A percentile compares a stretch with the other conserved stretches of the same genome.
Evolutionary conservation across 2,797 vertebrate species (phyloP).

Genomic region (Sebastes cheni): DNA sequence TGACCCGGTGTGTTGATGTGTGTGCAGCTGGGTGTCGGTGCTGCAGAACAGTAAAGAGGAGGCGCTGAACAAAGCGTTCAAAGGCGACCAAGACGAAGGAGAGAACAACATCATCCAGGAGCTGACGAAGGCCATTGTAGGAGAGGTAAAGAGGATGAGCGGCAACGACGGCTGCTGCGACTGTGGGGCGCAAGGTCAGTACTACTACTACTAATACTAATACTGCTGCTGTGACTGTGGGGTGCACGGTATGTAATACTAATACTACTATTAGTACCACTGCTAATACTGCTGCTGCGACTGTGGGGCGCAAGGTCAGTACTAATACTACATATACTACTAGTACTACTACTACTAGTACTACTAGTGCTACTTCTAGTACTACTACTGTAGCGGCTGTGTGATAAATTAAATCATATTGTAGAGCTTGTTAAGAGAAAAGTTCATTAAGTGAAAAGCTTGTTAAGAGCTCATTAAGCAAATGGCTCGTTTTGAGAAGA

Average conservation of each 20-base stretch:
- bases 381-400: not conserved
- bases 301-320: too few relatives aligned
- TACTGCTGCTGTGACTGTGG: too few relatives aligned
- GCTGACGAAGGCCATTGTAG: conserved; percentile 94
- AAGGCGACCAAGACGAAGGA: conserved; percentile 88
- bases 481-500: too few relatives aligned
- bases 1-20: not conserved
- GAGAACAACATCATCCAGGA: conserved; percentile 98
- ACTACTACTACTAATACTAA: not conserved
- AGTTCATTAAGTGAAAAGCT: too few relatives aligned
- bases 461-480: too few relatives aligned
- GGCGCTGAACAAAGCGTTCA: conserved; percentile 89
- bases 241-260: too few relatives aligned
- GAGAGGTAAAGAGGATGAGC: conserved; percentile 92
- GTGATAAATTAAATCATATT: too few relatives aligned
- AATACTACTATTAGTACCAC: accelerated
- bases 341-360: not conserved
- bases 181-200: conserved; percentile 91
- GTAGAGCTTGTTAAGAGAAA: too few relatives aligned
- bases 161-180: conserved; percentile 95
- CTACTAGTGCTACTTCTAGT: not conserved
- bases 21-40: conserved; percentile 67
- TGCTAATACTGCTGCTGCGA: too few relatives aligned
- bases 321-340: not conserved
- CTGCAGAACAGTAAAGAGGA: conserved; percentile 71